Evolutionary conservation across 2,113 vertebrate genomes (phyloP).

Genomic region (Nothocercus julius): DNA sequence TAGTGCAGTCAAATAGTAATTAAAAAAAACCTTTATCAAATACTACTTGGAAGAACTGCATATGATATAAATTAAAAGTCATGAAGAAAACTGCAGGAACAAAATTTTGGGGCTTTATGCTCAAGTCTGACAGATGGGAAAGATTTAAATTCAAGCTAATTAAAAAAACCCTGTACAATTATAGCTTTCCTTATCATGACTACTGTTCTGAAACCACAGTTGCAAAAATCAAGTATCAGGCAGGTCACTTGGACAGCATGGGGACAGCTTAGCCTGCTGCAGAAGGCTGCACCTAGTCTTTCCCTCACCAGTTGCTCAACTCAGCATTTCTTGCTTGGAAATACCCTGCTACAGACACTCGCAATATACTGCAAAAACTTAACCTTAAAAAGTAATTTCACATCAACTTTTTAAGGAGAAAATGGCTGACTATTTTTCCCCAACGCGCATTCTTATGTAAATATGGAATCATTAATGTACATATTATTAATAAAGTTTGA

Average conservation of each 20-base stretch:
- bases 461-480: neutral
- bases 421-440: neutral
- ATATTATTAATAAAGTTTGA: neutral
- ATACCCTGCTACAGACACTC: neutral
- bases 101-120: neutral
- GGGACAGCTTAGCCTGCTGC: neutral
- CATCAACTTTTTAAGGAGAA: neutral
- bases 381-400: neutral
- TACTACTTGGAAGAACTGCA: neutral
- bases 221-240: neutral
- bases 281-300: neutral
- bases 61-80: neutral
- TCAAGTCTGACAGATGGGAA: neutral
- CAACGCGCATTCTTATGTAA: neutral
- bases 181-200: neutral
- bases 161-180: neutral
- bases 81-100: neutral
- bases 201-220: neutral
- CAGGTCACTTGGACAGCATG: rapidly evolving
- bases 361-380: neutral
- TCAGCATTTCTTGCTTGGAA: neutral
- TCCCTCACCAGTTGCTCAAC: neutral
- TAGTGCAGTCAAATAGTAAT: neutral
- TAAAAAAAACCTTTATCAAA: neutral
- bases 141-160: neutral